These are phyloP conservation scores for Lysandra bellargus DNA, from an alignment of 2,888 invertebrate species.

Conservation along the genomic window DNA sequence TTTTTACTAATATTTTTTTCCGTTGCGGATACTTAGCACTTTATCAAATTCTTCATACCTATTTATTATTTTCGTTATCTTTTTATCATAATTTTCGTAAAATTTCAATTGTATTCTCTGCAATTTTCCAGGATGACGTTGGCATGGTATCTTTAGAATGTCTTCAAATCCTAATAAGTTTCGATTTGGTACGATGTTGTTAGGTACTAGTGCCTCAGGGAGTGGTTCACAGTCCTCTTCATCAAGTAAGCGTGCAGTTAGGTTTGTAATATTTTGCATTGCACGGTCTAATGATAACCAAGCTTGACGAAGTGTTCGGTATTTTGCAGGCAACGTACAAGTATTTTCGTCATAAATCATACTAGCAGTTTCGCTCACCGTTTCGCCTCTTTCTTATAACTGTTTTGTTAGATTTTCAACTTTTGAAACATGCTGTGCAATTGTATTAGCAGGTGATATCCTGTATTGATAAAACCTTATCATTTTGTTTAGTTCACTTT, in stretches of 20 bases:
- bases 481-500: conserved; percentile 40
- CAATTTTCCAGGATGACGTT: too few species aligned
- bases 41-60: too few species aligned
- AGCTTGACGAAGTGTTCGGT: conserved; percentile 43
- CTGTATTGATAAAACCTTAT: conserved; percentile 41
- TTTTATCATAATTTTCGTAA: too few species aligned
- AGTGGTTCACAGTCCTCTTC: conserved; percentile 35
- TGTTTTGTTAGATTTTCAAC: conserved; percentile 44
- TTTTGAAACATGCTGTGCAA: conserved; percentile 44
- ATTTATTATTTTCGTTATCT: too few species aligned
- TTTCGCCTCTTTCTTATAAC: conserved; percentile 44
- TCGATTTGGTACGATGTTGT: too few species aligned
- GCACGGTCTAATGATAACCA: conserved; percentile 44
- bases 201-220: too few species aligned
- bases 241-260: conserved; percentile 43
- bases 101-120: too few species aligned
- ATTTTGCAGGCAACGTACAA: conserved; percentile 43
- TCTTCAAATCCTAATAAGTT: too few species aligned
- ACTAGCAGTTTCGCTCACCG: conserved; percentile 44
- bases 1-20: too few species aligned
- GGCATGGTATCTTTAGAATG: too few species aligned
- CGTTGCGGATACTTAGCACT: too few species aligned
- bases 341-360: conserved; percentile 48
- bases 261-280: conserved; percentile 35
- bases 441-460: conserved; percentile 39